Evolutionary conservation across 2,113 vertebrate species (phyloP).

Genomic region (Crypturellus undulatus): DNA sequence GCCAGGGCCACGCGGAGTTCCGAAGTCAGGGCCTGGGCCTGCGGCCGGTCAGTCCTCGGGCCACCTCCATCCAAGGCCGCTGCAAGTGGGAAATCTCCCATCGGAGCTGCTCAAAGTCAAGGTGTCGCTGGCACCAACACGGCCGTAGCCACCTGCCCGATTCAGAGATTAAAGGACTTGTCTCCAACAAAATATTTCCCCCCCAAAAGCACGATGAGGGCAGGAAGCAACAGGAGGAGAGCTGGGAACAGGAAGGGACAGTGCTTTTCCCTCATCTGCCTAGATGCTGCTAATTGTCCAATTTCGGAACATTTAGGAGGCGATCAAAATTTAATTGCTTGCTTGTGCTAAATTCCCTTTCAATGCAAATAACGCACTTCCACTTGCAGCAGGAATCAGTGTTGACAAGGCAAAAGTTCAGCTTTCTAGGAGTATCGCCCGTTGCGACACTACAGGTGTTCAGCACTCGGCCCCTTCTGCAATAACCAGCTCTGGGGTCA

Average conservation of each 20-base stretch:
- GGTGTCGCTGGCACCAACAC: neutral
- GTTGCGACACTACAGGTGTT: neutral
- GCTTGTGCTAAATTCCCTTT: neutral
- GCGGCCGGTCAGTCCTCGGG: neutral
- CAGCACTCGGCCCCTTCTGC: neutral
- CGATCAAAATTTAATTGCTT: neutral
- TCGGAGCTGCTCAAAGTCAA: neutral
- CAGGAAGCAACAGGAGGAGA: neutral
- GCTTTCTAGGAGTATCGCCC: constrained; percentile 3
- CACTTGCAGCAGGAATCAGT: neutral
- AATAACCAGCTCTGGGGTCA: neutral
- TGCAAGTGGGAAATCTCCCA: neutral
- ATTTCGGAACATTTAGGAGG: neutral
- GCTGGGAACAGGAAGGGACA: neutral
- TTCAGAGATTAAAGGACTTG: neutral
- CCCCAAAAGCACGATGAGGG: neutral
- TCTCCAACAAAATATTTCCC: neutral
- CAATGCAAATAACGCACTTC: neutral
- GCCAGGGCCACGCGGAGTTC: rapidly evolving
- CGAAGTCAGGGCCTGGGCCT: neutral
- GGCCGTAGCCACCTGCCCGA: neutral
- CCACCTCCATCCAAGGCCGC: neutral
- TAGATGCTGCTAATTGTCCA: neutral
- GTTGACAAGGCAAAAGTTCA: neutral
- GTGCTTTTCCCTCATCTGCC: neutral